Percentiles rank a stretch among this genome's conserved stretches.
phyloP scores from a whole-genome alignment of 1,140 invertebrate species.

The Caenorhabditis briggsae region DNA sequence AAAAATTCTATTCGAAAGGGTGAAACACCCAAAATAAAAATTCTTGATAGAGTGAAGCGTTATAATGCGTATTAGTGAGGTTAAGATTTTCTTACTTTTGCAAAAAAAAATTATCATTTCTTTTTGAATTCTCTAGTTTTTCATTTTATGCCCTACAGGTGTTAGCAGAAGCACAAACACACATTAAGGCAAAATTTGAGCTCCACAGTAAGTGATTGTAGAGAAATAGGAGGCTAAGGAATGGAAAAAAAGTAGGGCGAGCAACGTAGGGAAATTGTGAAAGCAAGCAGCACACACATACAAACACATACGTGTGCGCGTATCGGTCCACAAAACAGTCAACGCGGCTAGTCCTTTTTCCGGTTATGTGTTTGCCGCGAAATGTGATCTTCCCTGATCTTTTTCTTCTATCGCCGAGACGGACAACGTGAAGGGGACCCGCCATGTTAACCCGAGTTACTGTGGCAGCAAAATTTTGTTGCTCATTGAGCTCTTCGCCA shows the following conservation, averaged over 20 bases:
- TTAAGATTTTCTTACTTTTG: not conserved
- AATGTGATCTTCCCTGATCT: conserved; percentile 51
- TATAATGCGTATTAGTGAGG: conserved; percentile 22
- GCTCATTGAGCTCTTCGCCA: conserved; percentile 21
- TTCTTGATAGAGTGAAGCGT: not conserved
- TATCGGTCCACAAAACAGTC: conserved; percentile 36
- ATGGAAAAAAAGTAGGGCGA: not conserved
- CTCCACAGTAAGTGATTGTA: not conserved
- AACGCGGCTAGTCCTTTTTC: conserved; percentile 51
- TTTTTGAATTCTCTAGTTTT: not conserved
- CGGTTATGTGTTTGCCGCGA: conserved; percentile 1
- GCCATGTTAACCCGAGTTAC: conserved; percentile 42
- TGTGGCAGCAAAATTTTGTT: not conserved
- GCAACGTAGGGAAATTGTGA: conserved; percentile 27
- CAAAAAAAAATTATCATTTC: not conserved
- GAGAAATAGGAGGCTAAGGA: no score
- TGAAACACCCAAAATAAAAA: not conserved
- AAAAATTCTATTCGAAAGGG: not conserved
- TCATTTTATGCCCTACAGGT: conserved; percentile 6
- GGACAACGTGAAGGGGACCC: no score
- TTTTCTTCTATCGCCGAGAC: not conserved
- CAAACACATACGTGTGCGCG: conserved; percentile 48
- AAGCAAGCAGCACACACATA: not conserved
- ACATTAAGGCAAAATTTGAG: conserved; percentile 50
- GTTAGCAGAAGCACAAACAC: conserved; percentile 51